Evolutionary conservation across 1,140 invertebrate genomes (phyloP), one percentile per base, ranked within the genome.

Genomic region (Cylas formicarius): DNA sequence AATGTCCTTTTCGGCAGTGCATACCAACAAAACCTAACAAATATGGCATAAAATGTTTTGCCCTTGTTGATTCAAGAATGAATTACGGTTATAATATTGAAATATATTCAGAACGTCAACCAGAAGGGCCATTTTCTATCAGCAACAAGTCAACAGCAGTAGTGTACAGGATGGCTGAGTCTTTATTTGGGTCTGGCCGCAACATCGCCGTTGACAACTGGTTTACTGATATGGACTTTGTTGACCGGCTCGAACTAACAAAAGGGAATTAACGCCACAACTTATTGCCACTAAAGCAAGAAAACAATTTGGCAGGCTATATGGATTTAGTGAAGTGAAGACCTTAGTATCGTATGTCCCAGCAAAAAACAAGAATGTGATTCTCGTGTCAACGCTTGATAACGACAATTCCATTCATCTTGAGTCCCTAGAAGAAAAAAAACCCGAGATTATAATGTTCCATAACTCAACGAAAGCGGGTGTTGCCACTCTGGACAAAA

Each of bases 231-330:
- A 17, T 20, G 10, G 26, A 41, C 11, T 6, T 33, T 16, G 26
- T 27, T n/a, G n/a, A n/a, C n/a, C 55, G 7, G 29, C 57, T n/a
- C 53, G 42, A 48, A 53, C 52, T 44, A 57, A 57, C 42, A 62
- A 58, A 54, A 16, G 34, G 10, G 31, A 52, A 34, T 13, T 49
- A 4, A 35, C 45, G 16, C 23, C 21, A 33, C 11, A 45, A 19
- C 36, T 45, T 36, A 27, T 10, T 16, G 40, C 2, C 26, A 32
- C 18, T n/a, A 29, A 3, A 20, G 18, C 4, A 29, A 48, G 6
- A 31, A 2, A n/a, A 23, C 18, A 32, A 32, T 32, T 32, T 16
- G 17, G 29, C 29, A 18, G 34, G 7, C 26, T 44, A 14, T 52
- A 48, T 37, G 39, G 11, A 5, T 51, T 48, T 41, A 17, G 23